Percentiles rank a stretch among this genome's conserved stretches.
These are phyloP conservation scores for Disparrhopalites patrizii DNA, from an alignment of 2,888 invertebrate species.

Conservation along the genomic window DNA sequence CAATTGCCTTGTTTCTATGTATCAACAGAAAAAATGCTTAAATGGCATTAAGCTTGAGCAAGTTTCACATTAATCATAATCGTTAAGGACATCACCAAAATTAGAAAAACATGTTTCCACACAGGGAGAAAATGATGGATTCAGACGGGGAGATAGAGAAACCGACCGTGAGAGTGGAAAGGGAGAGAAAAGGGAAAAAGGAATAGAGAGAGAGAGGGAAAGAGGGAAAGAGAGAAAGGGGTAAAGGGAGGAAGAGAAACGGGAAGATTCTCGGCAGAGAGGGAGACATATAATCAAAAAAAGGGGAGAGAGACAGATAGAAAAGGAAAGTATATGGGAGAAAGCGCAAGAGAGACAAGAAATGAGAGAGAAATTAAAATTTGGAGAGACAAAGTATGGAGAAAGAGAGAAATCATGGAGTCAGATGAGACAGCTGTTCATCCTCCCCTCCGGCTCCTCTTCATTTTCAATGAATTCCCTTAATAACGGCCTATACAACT, in stretches of 20 bases:
- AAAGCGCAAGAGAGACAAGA: not conserved
- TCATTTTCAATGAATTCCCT: slow-evolving; percentile 2
- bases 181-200: not conserved
- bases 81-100: no score
- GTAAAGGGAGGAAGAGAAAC: not conserved
- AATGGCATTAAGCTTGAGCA: no score
- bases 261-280: not conserved
- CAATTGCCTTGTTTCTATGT: no score
- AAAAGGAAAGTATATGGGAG: slow-evolving; percentile 6
- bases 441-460: no score
- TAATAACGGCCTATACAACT: slow-evolving; percentile 3
- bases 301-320: not conserved
- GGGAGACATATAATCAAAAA: not conserved
- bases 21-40: no score
- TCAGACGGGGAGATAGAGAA: no score
- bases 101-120: no score
- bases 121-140: no score
- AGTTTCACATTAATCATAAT: no score
- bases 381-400: slow-evolving; percentile 3
- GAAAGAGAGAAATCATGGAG: not conserved
- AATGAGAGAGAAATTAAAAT: not conserved
- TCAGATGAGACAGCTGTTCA: slow-evolving; percentile 22
- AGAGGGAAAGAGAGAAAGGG: not conserved
- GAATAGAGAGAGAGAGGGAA: not conserved
- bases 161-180: not conserved